Evolutionary conservation across 2,113 vertebrate genomes (phyloP).

Genomic region (Hippocampus comes): DNA sequence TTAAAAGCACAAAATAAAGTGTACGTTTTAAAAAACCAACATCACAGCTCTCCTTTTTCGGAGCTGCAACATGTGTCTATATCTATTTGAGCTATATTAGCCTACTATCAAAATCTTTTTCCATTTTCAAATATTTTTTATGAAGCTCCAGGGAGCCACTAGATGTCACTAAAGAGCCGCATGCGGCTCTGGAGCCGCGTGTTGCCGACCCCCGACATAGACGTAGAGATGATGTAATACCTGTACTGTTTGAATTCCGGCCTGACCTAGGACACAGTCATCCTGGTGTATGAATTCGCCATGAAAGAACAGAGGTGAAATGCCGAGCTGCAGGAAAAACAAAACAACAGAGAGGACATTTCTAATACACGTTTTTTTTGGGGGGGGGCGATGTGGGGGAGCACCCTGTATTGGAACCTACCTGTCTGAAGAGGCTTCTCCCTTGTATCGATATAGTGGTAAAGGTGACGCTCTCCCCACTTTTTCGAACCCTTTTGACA

Average conservation of each 20-base stretch:
- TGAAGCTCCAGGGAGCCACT: too few relatives aligned
- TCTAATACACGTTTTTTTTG: background rate
- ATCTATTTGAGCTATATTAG: too few relatives aligned
- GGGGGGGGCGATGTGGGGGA: too few relatives aligned
- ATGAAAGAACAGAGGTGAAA: constrained; percentile 83
- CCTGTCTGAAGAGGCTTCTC: constrained; percentile 79
- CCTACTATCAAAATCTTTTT: too few relatives aligned
- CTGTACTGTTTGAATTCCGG: constrained; percentile 57
- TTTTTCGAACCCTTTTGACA: constrained; percentile 75
- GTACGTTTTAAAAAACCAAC: too few relatives aligned
- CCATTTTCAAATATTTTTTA: too few relatives aligned
- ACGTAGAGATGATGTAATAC: constrained; percentile 44
- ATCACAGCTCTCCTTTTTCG: too few relatives aligned
- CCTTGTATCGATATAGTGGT: constrained; percentile 74
- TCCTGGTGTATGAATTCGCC: constrained; percentile 45
- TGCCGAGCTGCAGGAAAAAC: constrained; percentile 70
- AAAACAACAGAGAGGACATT: background rate
- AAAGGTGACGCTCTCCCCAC: constrained; percentile 71
- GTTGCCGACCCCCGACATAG: too few relatives aligned
- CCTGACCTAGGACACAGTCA: constrained; percentile 31
- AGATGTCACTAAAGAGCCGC: too few relatives aligned
- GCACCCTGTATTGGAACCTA: constrained; percentile 35
- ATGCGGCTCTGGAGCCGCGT: too few relatives aligned
- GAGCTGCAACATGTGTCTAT: too few relatives aligned
- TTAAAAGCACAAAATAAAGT: too few relatives aligned